A percentile compares a stretch with the other conserved stretches of the same genome.
phyloP scores from a whole-genome alignment of 2,888 invertebrate genomes.

The Eupithecia insigniata region DNA sequence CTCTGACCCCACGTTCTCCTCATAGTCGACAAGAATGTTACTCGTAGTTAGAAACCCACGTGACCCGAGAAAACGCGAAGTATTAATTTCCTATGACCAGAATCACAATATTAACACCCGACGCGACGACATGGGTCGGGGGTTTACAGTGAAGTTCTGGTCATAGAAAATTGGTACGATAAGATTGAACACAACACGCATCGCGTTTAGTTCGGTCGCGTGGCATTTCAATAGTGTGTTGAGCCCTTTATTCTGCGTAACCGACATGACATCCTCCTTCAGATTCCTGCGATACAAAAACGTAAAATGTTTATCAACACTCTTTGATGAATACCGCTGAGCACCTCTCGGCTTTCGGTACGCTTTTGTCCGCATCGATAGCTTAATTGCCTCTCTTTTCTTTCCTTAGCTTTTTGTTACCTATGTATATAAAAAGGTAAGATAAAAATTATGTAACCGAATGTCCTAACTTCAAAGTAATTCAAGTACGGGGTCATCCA shows the following conservation, averaged over 20 bases:
- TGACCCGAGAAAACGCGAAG: neutral
- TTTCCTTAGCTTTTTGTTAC: constrained; percentile 15
- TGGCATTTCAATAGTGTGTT: neutral
- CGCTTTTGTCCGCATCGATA: constrained; percentile 20
- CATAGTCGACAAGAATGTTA: neutral
- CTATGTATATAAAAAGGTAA: constrained; percentile 1
- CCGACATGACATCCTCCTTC: constrained; percentile 5
- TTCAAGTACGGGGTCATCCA: neutral
- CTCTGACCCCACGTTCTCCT: constrained; percentile 11
- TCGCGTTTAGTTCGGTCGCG: neutral
- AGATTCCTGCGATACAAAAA: neutral
- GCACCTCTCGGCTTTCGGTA: constrained; percentile 16
- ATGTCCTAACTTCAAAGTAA: neutral
- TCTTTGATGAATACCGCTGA: constrained; percentile 17
- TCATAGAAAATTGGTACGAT: neutral
- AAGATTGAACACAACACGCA: neutral
- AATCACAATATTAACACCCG: neutral
- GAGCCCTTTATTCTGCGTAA: constrained; percentile 9
- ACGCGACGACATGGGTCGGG: neutral
- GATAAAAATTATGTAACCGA: neutral
- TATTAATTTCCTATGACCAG: neutral
- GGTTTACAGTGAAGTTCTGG: neutral
- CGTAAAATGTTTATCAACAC: constrained; percentile 10
- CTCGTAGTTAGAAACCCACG: neutral
- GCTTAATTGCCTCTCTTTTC: constrained; percentile 20